Conservation (phyloP, 2,888 invertebrate species). For the Lithodes maja region DNA sequence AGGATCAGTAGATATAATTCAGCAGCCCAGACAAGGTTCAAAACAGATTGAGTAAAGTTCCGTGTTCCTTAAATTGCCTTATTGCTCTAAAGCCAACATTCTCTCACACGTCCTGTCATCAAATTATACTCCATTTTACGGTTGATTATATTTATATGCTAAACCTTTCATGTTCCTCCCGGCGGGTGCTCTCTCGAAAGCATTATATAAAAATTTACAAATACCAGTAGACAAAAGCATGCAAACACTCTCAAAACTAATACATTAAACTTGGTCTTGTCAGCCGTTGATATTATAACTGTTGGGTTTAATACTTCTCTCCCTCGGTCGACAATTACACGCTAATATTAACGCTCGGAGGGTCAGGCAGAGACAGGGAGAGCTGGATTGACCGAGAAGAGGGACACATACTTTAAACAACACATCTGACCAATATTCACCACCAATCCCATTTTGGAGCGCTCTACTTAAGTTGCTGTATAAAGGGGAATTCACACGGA, state of each 20-base stretch:
- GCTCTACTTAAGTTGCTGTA: too few relatives aligned
- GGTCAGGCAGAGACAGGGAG: not conserved
- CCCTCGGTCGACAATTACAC: not conserved
- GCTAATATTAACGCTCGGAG: not conserved
- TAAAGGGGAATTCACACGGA: too few relatives aligned
- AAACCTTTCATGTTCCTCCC: not conserved
- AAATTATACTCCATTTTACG: slow-evolving; percentile 3
- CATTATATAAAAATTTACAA: too few relatives aligned
- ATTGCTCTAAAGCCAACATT: not conserved
- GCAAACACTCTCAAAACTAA: not conserved
- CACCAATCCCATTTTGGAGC: too few relatives aligned
- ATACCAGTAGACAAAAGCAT: not conserved
- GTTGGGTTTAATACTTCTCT: not conserved
- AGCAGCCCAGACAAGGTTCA: not conserved
- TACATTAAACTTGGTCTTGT: too few relatives aligned
- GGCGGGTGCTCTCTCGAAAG: too few relatives aligned
- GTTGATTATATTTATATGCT: not conserved
- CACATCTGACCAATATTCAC: too few relatives aligned
- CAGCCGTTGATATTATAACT: too few relatives aligned
- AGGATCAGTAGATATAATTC: not conserved
- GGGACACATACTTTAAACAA: too few relatives aligned
- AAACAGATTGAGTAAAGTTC: slow-evolving; percentile 10
- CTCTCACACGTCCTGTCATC: not conserved
- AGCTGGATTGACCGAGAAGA: not conserved
- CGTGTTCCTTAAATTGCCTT: slow-evolving; percentile 14